Evolutionary conservation across 2,113 vertebrate species (phyloP).

Genomic region (Sapayoa aenigma): DNA sequence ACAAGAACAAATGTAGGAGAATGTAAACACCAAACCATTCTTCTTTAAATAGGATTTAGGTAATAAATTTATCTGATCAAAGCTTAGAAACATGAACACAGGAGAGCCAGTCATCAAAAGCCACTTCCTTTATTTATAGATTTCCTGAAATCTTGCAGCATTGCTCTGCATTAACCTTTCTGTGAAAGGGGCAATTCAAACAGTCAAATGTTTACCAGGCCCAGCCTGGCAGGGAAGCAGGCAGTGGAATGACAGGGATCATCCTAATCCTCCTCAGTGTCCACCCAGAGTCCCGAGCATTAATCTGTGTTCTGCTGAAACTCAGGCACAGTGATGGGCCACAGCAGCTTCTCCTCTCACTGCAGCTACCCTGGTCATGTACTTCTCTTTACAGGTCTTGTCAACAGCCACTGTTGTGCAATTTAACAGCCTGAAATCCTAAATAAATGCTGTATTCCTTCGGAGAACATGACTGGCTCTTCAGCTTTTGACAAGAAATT

Average conservation of each 20-base stretch:
- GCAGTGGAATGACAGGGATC: neutral
- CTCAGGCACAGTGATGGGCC: neutral
- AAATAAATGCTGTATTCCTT: neutral
- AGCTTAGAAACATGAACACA: neutral
- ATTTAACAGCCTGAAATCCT: neutral
- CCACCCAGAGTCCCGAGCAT: neutral
- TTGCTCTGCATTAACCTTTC: neutral
- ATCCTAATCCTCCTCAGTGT: neutral
- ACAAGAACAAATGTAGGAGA: neutral
- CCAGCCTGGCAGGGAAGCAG: neutral
- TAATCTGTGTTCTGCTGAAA: neutral
- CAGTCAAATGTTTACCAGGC: neutral
- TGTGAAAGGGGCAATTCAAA: neutral
- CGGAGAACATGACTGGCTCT: neutral
- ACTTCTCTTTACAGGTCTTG: neutral
- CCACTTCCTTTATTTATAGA: conserved; percentile 3
- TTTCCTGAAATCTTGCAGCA: neutral
- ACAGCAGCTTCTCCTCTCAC: neutral
- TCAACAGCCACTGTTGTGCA: neutral
- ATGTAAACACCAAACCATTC: neutral
- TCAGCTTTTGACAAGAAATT: neutral
- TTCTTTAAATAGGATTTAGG: neutral
- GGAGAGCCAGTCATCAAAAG: neutral
- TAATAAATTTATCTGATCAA: neutral
- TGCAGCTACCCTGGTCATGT: neutral